Evolutionary conservation across 2,113 vertebrate genomes (phyloP), one percentile per base, ranked within the genome.

Genomic region (Petrocephalus microphthalmus): DNA sequence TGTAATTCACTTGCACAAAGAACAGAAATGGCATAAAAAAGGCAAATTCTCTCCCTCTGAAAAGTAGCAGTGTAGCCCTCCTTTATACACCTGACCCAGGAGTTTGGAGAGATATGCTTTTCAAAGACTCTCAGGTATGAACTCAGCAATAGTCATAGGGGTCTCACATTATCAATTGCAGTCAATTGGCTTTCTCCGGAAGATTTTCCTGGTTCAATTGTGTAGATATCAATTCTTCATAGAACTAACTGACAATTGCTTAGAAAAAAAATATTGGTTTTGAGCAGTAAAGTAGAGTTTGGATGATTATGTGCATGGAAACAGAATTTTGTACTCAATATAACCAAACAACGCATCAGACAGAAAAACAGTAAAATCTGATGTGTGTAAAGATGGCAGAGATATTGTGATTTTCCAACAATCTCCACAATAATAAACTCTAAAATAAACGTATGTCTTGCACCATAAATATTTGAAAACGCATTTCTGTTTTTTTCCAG

Each of bases 1-100:
- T 90, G 92, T 92, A 89, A 93, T 94, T 93, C 92, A 93, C 94
- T 91, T 93, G 91, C 90, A 89, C 60, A 71, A 89, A 71, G 88
- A 90, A 87, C 91, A 89, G 91, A 89, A 93, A 94, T 91, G 92
- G 91, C 91, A 92, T 91, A 57, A 90, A 92, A 93, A 90, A 90
- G 90, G 87, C 88, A 87, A 37, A 71, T 92, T 87, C 87, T 87
- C 89, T 86, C 6, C 88, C 29, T 90, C 87, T 91, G 91, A 91
- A 60, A 89, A 83, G 90, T 52, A 91, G 90, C 88, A 90, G 89
- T 89, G 89, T 91, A 74, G 83, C 22, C 25, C 6, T n/a, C 52
- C 25, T 74, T 45, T 33, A 54, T 54, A 57, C 13, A 88, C 88
- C 89, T 71, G 20, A 53, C 47, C 84, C 60, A 25, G 60, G 60